Percentiles rank a stretch among this genome's conserved stretches.
These are phyloP conservation scores for Jaculus jaculus DNA, from an alignment of 2,113 vertebrate genomes.

Conservation along the genomic window DNA sequence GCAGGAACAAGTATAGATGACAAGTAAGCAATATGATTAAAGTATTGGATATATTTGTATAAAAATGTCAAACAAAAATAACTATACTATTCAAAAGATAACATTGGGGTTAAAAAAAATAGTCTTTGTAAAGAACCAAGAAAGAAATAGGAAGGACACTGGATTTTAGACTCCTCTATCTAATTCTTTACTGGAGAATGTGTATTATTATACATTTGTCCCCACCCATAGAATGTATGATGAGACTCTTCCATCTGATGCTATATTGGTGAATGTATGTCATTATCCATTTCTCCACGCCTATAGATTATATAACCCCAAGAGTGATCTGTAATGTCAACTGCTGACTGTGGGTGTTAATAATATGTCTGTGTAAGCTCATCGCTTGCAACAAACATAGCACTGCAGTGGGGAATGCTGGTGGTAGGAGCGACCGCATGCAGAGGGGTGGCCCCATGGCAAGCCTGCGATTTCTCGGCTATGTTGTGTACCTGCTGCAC, in stretches of 20 bases:
- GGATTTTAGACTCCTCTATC: not conserved
- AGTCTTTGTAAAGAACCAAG: not conserved
- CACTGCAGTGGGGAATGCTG: not conserved
- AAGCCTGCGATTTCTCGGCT: not conserved
- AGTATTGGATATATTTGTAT: too few relatives aligned
- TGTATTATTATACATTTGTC: not conserved
- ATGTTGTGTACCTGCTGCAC: not conserved
- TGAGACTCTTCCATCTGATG: too few relatives aligned
- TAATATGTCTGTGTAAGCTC: not conserved
- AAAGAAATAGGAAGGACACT: not conserved
- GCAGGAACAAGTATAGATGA: not conserved
- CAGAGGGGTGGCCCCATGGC: accelerated
- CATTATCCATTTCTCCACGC: not conserved
- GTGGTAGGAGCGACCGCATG: accelerated
- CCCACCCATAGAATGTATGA: not conserved
- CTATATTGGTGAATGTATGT: too few relatives aligned
- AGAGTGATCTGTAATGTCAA: not conserved
- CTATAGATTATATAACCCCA: not conserved
- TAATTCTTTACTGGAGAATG: too few relatives aligned
- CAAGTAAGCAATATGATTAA: not conserved
- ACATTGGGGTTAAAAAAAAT: not conserved
- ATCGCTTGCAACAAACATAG: not conserved
- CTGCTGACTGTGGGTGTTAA: not conserved
- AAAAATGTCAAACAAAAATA: not conserved
- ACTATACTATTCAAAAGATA: not conserved